phyloP scores from a whole-genome alignment of 2,797 vertebrate genomes.

The Acrossocheilus fasciatus region DNA sequence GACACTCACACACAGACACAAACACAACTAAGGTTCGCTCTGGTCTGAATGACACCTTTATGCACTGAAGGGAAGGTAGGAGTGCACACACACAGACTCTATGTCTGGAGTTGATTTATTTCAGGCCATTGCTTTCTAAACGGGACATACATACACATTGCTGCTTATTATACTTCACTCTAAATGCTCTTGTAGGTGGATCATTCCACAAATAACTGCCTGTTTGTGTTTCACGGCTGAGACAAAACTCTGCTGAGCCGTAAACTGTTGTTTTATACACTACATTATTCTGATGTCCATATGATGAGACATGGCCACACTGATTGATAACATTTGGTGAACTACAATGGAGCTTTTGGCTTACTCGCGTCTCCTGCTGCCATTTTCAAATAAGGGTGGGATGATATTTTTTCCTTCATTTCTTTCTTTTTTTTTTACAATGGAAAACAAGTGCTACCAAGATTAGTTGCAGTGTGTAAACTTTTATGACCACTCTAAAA shows the following conservation, averaged over 20 bases:
- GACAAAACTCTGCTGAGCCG: background rate
- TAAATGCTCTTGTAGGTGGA: conserved; percentile 35
- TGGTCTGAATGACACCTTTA: conserved; percentile 43
- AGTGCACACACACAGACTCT: conserved; percentile 32
- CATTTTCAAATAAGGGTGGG: background rate
- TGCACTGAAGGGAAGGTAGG: conserved; percentile 13
- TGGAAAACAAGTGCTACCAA: conserved; percentile 63
- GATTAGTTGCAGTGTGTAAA: conserved; percentile 61
- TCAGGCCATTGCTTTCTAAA: conserved; percentile 19
- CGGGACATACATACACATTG: conserved; percentile 19
- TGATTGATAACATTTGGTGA: conserved; percentile 2
- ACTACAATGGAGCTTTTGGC: background rate
- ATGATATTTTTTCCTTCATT: conserved; percentile 5
- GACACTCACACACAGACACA: background rate
- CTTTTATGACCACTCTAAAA: conserved; percentile 51
- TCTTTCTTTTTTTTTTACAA: conserved; percentile 44
- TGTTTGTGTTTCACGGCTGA: conserved; percentile 22
- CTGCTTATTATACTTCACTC: conserved; percentile 33
- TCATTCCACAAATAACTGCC: conserved; percentile 14
- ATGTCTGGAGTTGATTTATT: conserved; percentile 39
- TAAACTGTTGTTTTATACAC: conserved; percentile 29
- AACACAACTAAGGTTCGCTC: background rate
- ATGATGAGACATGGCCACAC: background rate
- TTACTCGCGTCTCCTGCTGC: background rate
- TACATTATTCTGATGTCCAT: background rate